phyloP scores from a whole-genome alignment of 2,113 vertebrate genomes.

The Psilopsiagon aurifrons region DNA sequence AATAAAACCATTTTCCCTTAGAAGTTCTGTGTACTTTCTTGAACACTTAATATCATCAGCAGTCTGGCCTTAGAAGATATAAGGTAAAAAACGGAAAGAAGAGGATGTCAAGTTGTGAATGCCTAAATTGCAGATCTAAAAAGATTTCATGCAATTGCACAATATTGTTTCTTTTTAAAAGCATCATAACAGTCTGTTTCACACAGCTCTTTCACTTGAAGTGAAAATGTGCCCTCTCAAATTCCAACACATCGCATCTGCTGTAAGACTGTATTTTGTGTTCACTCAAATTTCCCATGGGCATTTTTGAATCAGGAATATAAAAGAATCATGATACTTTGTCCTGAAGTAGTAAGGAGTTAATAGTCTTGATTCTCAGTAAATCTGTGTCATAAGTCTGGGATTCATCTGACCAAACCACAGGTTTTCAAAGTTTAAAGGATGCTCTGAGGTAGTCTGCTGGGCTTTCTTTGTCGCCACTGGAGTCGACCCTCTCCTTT shows the following conservation, averaged over 20 bases:
- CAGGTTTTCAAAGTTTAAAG: not conserved
- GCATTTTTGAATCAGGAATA: not conserved
- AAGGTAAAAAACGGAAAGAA: not conserved
- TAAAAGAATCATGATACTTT: not conserved
- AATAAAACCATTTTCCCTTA: not conserved
- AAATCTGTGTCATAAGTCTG: not conserved
- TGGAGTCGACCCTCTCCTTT: not conserved
- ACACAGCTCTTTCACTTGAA: not conserved
- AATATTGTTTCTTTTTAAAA: not conserved
- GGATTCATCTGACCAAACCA: not conserved
- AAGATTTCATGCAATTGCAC: not conserved
- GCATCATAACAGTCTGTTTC: not conserved
- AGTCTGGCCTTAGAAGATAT: not conserved
- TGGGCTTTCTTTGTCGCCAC: not conserved
- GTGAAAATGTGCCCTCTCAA: not conserved
- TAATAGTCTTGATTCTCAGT: not conserved
- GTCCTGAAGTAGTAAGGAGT: not conserved
- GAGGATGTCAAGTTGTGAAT: not conserved
- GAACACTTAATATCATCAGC: not conserved
- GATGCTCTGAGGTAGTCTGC: not conserved
- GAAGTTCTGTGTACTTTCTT: not conserved
- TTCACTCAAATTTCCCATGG: not conserved
- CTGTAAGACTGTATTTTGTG: not conserved
- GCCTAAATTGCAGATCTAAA: not conserved
- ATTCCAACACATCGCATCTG: not conserved